Conservation (phyloP, 2,113 vertebrate species). For the Heterocephalus glaber region DNA sequence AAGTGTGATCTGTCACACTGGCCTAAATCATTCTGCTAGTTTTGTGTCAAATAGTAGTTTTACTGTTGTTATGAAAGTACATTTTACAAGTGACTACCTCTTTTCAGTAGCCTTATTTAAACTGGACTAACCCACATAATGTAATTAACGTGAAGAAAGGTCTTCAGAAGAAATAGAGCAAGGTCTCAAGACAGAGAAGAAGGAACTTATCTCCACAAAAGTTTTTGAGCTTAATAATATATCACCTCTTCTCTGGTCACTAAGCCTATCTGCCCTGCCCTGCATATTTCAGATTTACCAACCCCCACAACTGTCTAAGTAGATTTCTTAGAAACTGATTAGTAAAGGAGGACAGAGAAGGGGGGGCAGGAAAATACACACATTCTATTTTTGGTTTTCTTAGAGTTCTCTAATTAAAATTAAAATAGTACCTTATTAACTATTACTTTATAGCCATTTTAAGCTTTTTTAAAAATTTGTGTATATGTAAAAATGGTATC, state of each 20-base stretch:
- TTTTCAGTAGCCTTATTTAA: not conserved
- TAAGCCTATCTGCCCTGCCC: not conserved
- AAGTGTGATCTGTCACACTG: not conserved
- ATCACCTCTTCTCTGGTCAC: not conserved
- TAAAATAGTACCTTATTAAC: not conserved
- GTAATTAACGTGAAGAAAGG: not conserved
- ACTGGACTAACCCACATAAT: not conserved
- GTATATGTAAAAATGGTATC: not conserved
- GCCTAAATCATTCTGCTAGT: not conserved
- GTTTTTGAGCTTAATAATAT: not conserved
- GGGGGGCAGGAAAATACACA: not conserved
- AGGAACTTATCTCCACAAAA: not conserved
- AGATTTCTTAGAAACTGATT: not conserved
- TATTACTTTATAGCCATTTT: not conserved
- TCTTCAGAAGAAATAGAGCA: not conserved
- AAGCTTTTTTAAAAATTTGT: not conserved
- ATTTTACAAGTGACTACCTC: not conserved
- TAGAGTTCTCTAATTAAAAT: not conserved
- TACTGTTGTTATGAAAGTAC: not conserved
- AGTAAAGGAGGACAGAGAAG: not conserved
- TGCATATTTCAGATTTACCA: not conserved
- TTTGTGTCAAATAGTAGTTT: not conserved
- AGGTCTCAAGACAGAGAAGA: not conserved
- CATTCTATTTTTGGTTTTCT: not conserved
- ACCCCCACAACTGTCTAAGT: not conserved